These are phyloP conservation scores for Oscheius sp. DNA, from an alignment of 1,140 invertebrate species.

Conservation along the genomic window DNA sequence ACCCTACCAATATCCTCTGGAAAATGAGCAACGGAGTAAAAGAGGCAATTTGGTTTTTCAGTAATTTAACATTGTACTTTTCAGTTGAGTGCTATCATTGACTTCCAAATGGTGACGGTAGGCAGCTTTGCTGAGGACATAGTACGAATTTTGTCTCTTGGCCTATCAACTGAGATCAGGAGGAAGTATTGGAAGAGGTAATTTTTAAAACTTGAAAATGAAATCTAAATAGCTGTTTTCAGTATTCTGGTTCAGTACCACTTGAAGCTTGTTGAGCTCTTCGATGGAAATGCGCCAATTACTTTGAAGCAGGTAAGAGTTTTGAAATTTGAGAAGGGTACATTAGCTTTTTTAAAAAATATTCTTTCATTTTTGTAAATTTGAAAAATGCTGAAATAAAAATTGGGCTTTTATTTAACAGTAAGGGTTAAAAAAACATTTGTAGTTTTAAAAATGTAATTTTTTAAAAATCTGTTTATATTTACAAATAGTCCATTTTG, in stretches of 20 bases:
- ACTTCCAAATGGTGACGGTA: not conserved
- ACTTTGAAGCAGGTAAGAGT: not conserved
- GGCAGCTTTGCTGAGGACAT: not conserved
- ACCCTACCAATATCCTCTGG: not conserved
- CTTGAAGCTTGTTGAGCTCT: not conserved
- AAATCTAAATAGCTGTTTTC: too few relatives aligned
- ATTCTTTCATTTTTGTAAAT: too few relatives aligned
- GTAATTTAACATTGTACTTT: too few relatives aligned
- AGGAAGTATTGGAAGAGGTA: slow-evolving; percentile 2
- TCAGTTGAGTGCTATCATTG: not conserved
- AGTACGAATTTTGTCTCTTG: not conserved
- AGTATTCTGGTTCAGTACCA: not conserved
- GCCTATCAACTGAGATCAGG: not conserved
- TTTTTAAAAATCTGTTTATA: too few relatives aligned
- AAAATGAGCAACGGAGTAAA: not conserved
- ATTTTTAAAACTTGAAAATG: too few relatives aligned
- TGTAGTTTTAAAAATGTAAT: too few relatives aligned
- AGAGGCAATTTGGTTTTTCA: too few relatives aligned
- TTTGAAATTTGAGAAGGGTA: not conserved
- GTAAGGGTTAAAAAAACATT: too few relatives aligned
- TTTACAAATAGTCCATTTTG: too few relatives aligned
- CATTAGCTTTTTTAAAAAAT: not conserved
- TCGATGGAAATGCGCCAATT: not conserved
- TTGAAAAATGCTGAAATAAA: too few relatives aligned
- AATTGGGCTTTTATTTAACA: too few relatives aligned